Conservation (phyloP, 1,140 invertebrate genomes). For the Arion vulgaris region DNA sequence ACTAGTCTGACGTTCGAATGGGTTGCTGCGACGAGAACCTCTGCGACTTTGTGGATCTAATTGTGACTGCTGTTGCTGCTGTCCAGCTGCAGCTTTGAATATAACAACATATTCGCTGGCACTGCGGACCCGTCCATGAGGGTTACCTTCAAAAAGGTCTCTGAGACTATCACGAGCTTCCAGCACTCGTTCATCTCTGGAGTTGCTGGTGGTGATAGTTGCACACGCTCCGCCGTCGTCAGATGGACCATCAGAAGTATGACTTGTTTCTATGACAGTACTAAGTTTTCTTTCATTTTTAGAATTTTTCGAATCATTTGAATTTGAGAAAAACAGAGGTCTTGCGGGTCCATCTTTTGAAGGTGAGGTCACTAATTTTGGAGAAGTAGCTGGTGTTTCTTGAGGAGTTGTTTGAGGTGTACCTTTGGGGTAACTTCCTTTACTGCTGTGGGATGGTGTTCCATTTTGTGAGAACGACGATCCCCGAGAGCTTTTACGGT, state of each 20-base stretch:
- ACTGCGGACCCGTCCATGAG: slow-evolving; percentile 42
- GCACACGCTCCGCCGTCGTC: not conserved
- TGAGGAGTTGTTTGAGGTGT: slow-evolving; percentile 48
- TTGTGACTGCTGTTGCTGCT: not conserved
- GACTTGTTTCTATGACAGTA: slow-evolving; percentile 49
- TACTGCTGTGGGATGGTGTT: slow-evolving; percentile 40
- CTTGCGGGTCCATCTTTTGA: not conserved
- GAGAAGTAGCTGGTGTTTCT: slow-evolving; percentile 42
- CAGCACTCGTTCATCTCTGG: slow-evolving; percentile 34
- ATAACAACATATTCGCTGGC: slow-evolving; percentile 53
- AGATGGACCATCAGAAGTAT: slow-evolving; percentile 34
- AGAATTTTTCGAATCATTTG: slow-evolving; percentile 10
- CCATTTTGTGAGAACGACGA: slow-evolving; percentile 45
- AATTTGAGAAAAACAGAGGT: slow-evolving; percentile 1
- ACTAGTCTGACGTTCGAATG: slow-evolving; percentile 41
- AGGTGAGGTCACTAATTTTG: slow-evolving; percentile 38
- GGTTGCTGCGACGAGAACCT: slow-evolving; percentile 9
- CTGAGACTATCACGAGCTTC: slow-evolving; percentile 37
- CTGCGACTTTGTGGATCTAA: slow-evolving; percentile 28
- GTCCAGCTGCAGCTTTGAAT: slow-evolving; percentile 34
- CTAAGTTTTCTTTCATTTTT: slow-evolving; percentile 51
- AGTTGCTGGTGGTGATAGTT: not conserved
- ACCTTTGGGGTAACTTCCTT: slow-evolving; percentile 30
- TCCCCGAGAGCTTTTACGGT: slow-evolving; percentile 39
- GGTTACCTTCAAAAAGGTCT: slow-evolving; percentile 43